Percentiles rank a stretch among this genome's conserved stretches.
These are phyloP conservation scores for Lithobates pipiens DNA, from an alignment of 2,797 vertebrate species.

Conservation along the genomic window DNA sequence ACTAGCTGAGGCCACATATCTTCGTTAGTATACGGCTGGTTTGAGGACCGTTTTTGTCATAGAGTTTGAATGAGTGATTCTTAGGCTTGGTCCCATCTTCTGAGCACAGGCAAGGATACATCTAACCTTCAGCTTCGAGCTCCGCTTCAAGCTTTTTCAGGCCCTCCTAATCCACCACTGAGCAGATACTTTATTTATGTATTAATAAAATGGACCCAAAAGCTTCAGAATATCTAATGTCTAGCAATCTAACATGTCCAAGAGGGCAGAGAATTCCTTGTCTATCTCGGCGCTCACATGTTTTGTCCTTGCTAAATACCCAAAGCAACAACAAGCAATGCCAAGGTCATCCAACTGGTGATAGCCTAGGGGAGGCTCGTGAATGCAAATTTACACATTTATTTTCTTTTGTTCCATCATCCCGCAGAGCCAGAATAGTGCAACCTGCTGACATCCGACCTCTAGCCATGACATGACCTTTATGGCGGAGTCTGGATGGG, in stretches of 20 bases:
- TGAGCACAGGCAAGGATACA: too few relatives aligned
- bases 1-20: too few relatives aligned
- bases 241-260: not conserved
- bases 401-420: constrained; percentile 23
- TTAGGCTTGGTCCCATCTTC: too few relatives aligned
- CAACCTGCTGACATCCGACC: constrained; percentile 19
- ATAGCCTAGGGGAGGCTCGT: not conserved
- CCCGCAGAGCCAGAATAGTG: not conserved
- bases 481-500: not conserved
- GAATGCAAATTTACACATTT: constrained; percentile 14
- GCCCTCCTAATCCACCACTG: too few relatives aligned
- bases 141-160: too few relatives aligned
- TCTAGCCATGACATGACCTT: not conserved
- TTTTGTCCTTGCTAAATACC: not conserved
- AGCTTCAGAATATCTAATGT: too few relatives aligned
- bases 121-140: too few relatives aligned
- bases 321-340: not conserved
- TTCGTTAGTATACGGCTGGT: too few relatives aligned
- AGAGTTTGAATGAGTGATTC: too few relatives aligned
- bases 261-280: not conserved
- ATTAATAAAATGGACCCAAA: too few relatives aligned
- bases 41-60: too few relatives aligned
- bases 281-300: not conserved
- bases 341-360: not conserved
- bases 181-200: too few relatives aligned